A percentile compares a stretch with the other conserved stretches of the same genome.
Evolutionary conservation across 2,113 vertebrate species (phyloP).

Genomic region (Gila orcuttii): DNA sequence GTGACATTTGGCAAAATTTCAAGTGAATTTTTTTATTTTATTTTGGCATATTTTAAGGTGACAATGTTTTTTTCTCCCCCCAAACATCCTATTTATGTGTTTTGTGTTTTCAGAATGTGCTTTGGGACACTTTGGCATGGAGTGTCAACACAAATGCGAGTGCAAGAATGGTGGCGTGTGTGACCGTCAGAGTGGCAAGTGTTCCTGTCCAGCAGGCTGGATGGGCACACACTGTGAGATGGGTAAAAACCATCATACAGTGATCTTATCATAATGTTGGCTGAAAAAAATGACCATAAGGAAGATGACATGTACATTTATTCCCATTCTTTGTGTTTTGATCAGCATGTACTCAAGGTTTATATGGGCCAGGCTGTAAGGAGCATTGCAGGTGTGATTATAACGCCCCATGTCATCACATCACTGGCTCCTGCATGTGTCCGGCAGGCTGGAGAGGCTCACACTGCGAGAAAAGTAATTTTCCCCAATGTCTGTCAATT

Average conservation of each 20-base stretch:
- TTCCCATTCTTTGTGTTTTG: background rate
- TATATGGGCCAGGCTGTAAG: conserved; percentile 78
- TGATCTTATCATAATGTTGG: background rate
- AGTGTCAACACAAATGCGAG: conserved; percentile 78
- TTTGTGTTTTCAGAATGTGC: conserved; percentile 77
- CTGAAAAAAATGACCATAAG: background rate
- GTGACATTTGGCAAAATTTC: too few species aligned
- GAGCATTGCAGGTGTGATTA: conserved; percentile 80
- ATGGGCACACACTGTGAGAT: conserved; percentile 79
- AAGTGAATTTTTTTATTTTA: too few species aligned
- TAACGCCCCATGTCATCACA: conserved; percentile 76
- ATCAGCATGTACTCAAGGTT: conserved; percentile 82
- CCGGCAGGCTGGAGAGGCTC: conserved; percentile 83
- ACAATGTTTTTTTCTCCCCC: too few species aligned
- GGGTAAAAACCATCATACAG: conserved; percentile 69
- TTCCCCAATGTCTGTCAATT: background rate
- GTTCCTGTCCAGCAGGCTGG: conserved; percentile 85
- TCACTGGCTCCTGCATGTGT: conserved; percentile 82
- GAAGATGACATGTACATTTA: background rate
- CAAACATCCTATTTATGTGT: background rate
- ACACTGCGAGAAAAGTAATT: conserved; percentile 79
- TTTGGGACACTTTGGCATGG: conserved; percentile 70
- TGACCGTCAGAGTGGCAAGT: conserved; percentile 75
- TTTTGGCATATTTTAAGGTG: background rate
- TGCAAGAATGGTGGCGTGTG: conserved; percentile 84